Base-by-base conservation (phyloP, 2,113 vertebrate genomes). In the Leucosticte australis region DNA sequence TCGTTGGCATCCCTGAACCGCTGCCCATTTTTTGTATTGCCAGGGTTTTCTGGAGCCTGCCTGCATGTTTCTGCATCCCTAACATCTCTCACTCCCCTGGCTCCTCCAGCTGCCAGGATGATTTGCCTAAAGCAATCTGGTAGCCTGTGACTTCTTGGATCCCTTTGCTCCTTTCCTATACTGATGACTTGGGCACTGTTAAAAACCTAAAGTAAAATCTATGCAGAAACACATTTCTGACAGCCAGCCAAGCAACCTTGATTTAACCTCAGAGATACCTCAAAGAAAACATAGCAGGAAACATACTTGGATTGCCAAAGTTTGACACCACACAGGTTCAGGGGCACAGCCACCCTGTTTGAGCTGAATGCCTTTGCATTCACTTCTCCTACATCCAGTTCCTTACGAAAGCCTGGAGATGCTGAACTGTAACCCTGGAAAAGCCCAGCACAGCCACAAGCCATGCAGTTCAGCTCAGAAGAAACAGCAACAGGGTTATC, bases 31-130 rank as follows among this genome's bases (percentile, higher is more conserved):
- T 64, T 23, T 13, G 17, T 55, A 18, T 47, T 91, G 55, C n/a
- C 77, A 70, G 64, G 42, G 27, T 37, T 50, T 70, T 67, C 85
- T 52, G 71, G 41, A 86, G 44, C 11, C 69, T 70, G 64, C 28
- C 50, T 65, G 59, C 0, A 0, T 37, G 37, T 17, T 73, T 37
- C 67, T 64, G 71, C 57, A 73, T 24, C 41, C 30, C 62, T 85
- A 53, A 68, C 4, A 7, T 2, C 42, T 39, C 80, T 52, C 0
- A 0, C 46, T 65, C 31, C 59, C 52, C n/a, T 52, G 46, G 41
- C 64, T 42, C 44, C 28, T 81, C 69, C 56, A 87, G 57, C 46
- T 67, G 69, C 68, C 64, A 65, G 50, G 41, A 47, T 49, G 53
- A 41, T 83, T 17, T 64, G 55, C n/a, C 15, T 56, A 79, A 41